Conservation (phyloP, 2,888 invertebrate species). For the Coelogynopora nodosa region DNA sequence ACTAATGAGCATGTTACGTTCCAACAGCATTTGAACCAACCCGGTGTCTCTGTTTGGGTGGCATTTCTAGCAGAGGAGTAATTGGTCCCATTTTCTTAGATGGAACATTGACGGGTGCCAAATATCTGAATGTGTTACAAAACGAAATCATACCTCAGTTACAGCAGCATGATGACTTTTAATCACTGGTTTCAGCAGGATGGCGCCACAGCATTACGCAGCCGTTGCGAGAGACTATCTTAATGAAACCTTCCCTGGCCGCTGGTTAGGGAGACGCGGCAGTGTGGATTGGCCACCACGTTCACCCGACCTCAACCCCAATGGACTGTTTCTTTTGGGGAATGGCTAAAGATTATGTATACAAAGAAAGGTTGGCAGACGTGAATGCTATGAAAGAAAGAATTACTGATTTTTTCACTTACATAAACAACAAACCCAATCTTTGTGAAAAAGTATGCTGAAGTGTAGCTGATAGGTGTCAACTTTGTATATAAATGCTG, state of each 20-base stretch:
- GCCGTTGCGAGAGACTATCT: background rate
- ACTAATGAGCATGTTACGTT: background rate
- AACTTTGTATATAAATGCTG: slow-evolving; percentile 24
- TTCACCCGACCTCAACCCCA: background rate
- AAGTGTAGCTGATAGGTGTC: slow-evolving; percentile 19
- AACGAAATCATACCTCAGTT: background rate
- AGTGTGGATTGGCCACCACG: background rate
- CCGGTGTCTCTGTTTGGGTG: slow-evolving; percentile 36
- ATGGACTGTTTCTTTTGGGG: background rate
- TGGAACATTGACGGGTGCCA: slow-evolving; percentile 33
- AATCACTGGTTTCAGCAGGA: background rate
- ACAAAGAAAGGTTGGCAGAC: background rate
- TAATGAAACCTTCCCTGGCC: background rate
- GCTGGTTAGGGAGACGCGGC: background rate
- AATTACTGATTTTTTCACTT: background rate
- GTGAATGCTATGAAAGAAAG: background rate
- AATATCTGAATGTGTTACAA: slow-evolving; percentile 15
- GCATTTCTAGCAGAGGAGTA: slow-evolving; percentile 17
- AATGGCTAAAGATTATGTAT: background rate
- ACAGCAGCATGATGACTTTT: background rate
- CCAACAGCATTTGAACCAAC: slow-evolving; percentile 17
- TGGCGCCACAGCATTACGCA: background rate
- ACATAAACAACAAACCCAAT: background rate
- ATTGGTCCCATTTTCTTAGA: slow-evolving; percentile 33
- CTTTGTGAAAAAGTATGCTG: slow-evolving; percentile 23